These are phyloP conservation scores for Alauda arvensis DNA, from an alignment of 2,797 vertebrate genomes.

Conservation along the genomic window DNA sequence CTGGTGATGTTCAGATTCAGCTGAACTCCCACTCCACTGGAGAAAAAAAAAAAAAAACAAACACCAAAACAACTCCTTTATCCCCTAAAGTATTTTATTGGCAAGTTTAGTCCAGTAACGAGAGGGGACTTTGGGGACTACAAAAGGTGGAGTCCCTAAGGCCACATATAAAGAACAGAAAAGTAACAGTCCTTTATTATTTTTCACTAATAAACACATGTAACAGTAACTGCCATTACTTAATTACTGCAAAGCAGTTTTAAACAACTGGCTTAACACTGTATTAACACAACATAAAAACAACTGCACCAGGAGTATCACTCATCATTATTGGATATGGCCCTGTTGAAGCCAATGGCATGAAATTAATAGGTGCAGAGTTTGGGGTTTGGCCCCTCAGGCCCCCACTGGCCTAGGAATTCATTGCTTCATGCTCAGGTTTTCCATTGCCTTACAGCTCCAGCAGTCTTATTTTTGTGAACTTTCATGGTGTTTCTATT, in stretches of 20 bases:
- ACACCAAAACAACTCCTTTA: not conserved
- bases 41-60: not conserved
- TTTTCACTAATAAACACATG: slow-evolving; percentile 58
- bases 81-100: slow-evolving; percentile 24
- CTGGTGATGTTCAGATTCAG: slow-evolving; percentile 13
- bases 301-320: slow-evolving; percentile 27
- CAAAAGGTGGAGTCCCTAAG: slow-evolving; percentile 36
- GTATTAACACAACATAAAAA: slow-evolving; percentile 61
- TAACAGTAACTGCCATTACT: slow-evolving; percentile 36
- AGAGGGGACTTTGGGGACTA: slow-evolving; percentile 33
- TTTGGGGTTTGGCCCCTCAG: slow-evolving; percentile 15
- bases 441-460: slow-evolving; percentile 37
- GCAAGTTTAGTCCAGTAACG: slow-evolving; percentile 13
- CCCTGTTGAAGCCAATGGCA: slow-evolving; percentile 23
- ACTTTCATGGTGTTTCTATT: not conserved
- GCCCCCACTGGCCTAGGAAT: not conserved
- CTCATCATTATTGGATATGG: slow-evolving; percentile 14
- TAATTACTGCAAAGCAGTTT: slow-evolving; percentile 60
- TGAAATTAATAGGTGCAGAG: slow-evolving; percentile 33
- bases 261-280: slow-evolving; percentile 62
- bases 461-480: not conserved
- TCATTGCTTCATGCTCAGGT: slow-evolving; percentile 38
- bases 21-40: not conserved
- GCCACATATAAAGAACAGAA: slow-evolving; percentile 18
- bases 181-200: slow-evolving; percentile 24